Conservation (phyloP, 2,797 vertebrate genomes). For the Squalus acanthias region DNA sequence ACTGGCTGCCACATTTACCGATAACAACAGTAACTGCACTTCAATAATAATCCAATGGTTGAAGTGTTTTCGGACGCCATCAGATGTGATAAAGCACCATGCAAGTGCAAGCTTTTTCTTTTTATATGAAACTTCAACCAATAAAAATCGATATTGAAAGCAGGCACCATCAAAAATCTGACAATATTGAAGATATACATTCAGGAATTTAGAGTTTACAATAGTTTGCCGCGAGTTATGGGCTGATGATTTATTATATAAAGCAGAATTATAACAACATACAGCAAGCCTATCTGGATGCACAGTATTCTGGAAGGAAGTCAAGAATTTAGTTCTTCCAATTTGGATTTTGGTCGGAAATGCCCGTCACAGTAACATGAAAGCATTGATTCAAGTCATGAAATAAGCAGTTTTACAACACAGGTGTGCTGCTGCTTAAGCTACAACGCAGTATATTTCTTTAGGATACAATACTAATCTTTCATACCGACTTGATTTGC, state of each 20-base stretch:
- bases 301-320: too few relatives aligned
- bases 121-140: not conserved
- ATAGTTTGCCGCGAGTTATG: not conserved
- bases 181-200: not conserved
- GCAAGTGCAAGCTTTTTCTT: not conserved
- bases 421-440: not conserved
- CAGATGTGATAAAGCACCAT: not conserved
- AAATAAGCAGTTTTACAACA: too few relatives aligned
- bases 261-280: not conserved
- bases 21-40: not conserved
- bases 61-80: not conserved
- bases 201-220: not conserved
- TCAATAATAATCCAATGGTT: not conserved
- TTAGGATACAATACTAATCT: not conserved
- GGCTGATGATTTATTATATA: not conserved
- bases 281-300: not conserved
- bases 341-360: not conserved
- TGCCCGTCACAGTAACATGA: not conserved
- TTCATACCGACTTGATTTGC: not conserved
- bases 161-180: not conserved
- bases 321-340: not conserved
- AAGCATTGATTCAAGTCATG: too few relatives aligned
- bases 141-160: not conserved
- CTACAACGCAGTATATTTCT: not conserved
- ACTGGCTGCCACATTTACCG: not conserved